Evolutionary conservation across 2,888 invertebrate species (phyloP), one percentile per base, ranked within the genome.

Genomic region (Cheilosia soror): DNA sequence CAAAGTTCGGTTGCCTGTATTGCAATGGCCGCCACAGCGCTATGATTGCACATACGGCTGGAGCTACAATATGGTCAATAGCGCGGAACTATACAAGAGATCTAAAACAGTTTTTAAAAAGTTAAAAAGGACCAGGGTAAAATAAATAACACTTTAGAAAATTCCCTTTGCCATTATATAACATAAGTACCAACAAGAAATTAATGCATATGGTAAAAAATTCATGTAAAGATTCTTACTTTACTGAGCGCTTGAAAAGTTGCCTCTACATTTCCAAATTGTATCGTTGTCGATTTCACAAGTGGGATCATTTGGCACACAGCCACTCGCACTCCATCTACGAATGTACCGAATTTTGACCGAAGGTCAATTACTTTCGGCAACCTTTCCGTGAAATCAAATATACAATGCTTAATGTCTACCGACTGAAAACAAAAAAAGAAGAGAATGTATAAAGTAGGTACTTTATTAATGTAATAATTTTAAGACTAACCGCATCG

Each of bases 341-440:
- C 49, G 63, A 72, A 85, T 9, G 85, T 81, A 37, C 85, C 85
- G 42, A 55, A 58, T 72, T 85, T 81, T 25, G 85, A 85, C 42
- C 25, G 66, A 9, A 81, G 47, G 37, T 85, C 85, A 20, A 81
- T 15, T 1, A 85, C 49, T 44, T 44, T 57, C n/a, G 49, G 66
- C 31, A 15, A 2, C 49, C 7, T 55, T 27, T 81, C 49, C 9
- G 57, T 31, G 7, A 66, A 81, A 25, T 81, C 81, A 37, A 85
- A 33, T 3, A 85, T 9, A 13, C 80, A 76, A 44, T 85, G 85
- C n/a, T 81, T 85, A 2, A 85, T 51, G 40, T 85, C 85, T 9
- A 85, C 68, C 13, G 76, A 68, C 85, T 85, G 37, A 37, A 37
- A 20, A 20, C 20, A 37, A 51, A 13, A 69, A 63, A 25, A 15